Evolutionary conservation across 2,113 vertebrate genomes (phyloP).

Genomic region (Oncorhynchus kisutch): DNA sequence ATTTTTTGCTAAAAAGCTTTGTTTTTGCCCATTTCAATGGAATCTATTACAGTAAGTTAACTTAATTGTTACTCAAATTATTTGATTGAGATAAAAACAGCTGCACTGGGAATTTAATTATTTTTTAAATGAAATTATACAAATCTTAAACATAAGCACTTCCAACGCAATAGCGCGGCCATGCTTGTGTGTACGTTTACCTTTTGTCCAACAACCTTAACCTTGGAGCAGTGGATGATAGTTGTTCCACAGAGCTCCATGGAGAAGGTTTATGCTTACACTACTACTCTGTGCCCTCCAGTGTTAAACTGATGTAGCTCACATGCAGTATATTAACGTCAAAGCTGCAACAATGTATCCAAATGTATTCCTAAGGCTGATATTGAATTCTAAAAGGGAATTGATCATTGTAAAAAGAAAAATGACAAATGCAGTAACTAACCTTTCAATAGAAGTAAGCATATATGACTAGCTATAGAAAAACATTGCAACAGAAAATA

Average conservation of each 20-base stretch:
- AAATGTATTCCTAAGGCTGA: constrained; percentile 35
- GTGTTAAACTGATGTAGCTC: constrained; percentile 42
- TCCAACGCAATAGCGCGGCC: constrained; percentile 22
- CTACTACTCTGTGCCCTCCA: constrained; percentile 32
- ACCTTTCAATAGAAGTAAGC: constrained; percentile 21
- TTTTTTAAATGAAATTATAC: background rate
- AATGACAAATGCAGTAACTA: constrained; percentile 46
- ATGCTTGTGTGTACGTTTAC: constrained; percentile 2
- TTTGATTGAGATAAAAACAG: too few relatives aligned
- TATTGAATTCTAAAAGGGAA: constrained; percentile 69
- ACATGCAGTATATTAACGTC: constrained; percentile 22
- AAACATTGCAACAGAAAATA: constrained; percentile 50
- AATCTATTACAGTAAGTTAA: too few relatives aligned
- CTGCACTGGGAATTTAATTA: background rate
- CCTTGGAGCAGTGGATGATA: background rate
- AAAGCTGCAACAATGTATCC: constrained; percentile 30
- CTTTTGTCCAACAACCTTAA: constrained; percentile 6
- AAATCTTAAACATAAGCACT: constrained; percentile 10
- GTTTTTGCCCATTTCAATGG: too few relatives aligned
- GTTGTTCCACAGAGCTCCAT: background rate
- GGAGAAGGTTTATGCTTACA: background rate
- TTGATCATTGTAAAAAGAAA: constrained; percentile 36
- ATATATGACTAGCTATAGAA: background rate
- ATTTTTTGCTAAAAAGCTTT: too few relatives aligned
- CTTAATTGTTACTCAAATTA: too few relatives aligned